These are phyloP conservation scores for Myopa testacea DNA, from an alignment of 2,888 invertebrate species.

Conservation along the genomic window DNA sequence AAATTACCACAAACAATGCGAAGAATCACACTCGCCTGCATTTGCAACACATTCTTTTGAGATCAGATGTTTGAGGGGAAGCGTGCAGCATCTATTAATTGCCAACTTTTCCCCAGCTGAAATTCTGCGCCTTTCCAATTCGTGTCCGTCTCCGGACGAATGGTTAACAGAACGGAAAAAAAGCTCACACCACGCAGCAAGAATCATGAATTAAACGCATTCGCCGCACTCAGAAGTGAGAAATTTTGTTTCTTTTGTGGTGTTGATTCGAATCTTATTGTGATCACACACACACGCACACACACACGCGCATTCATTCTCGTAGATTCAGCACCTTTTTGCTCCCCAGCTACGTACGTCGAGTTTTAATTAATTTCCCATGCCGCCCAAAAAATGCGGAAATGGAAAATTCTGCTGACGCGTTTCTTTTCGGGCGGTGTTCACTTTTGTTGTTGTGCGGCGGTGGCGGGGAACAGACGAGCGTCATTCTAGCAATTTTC, in stretches of 20 bases:
- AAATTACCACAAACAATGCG: not conserved
- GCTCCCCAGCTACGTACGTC: not conserved
- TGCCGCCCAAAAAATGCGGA: slow-evolving; percentile 26
- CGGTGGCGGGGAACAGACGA: no score
- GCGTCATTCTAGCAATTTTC: no score
- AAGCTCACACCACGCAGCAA: not conserved
- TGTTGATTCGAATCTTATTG: not conserved
- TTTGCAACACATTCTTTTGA: not conserved
- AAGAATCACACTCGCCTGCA: not conserved
- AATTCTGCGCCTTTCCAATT: not conserved
- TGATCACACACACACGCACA: slow-evolving; percentile 15
- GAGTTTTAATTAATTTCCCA: slow-evolving; percentile 45
- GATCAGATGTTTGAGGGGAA: not conserved
- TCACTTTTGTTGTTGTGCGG: not conserved
- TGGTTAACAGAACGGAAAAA: not conserved
- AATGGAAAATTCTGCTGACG: slow-evolving; percentile 30
- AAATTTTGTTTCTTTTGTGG: slow-evolving; percentile 9
- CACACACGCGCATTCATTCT: not conserved
- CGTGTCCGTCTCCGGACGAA: not conserved
- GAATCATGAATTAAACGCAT: slow-evolving; percentile 29
- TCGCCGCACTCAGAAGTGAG: slow-evolving; percentile 11
- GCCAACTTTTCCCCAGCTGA: slow-evolving; percentile 19
- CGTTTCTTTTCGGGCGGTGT: not conserved
- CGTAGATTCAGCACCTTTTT: not conserved
- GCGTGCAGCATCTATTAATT: slow-evolving; percentile 26